Conservation (phyloP, 2,797 vertebrate genomes). For the Anas bahamensis region DNA sequence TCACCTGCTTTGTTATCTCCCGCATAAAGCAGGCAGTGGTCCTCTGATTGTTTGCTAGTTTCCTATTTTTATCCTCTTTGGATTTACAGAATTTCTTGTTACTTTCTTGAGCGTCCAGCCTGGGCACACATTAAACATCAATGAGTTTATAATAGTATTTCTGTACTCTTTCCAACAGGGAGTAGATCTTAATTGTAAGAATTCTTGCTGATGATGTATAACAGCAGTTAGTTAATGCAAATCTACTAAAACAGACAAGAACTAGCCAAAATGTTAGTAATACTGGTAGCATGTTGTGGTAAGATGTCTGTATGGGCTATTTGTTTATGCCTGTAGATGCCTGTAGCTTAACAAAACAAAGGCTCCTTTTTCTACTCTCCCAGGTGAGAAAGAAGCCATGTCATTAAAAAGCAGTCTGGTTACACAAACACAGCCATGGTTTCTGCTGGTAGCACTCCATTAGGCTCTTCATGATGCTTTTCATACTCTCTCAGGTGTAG, state of each 20-base stretch:
- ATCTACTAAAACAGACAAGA: background rate
- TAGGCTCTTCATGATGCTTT: background rate
- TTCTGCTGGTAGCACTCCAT: background rate
- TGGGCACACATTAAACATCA: background rate
- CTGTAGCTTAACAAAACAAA: background rate
- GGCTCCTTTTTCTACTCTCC: background rate
- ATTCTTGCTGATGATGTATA: background rate
- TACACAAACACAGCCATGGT: background rate
- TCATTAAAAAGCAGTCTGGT: background rate
- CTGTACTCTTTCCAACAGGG: background rate
- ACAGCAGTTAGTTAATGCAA: background rate
- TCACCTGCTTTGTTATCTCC: background rate
- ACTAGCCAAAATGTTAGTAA: background rate
- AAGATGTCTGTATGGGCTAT: background rate
- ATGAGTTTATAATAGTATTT: background rate
- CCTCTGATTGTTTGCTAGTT: fast-evolving
- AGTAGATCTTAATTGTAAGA: background rate
- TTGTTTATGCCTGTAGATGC: background rate
- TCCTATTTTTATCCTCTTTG: background rate
- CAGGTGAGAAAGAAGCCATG: background rate
- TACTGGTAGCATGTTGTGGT: fast-evolving
- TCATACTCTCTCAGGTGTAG: too few species aligned
- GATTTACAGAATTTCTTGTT: background rate
- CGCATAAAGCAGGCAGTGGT: background rate
- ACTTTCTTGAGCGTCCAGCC: background rate